Percentiles rank a stretch among this genome's conserved stretches.
These are phyloP conservation scores for Donacobius atricapilla DNA, from an alignment of 2,113 vertebrate genomes.

Conservation along the genomic window DNA sequence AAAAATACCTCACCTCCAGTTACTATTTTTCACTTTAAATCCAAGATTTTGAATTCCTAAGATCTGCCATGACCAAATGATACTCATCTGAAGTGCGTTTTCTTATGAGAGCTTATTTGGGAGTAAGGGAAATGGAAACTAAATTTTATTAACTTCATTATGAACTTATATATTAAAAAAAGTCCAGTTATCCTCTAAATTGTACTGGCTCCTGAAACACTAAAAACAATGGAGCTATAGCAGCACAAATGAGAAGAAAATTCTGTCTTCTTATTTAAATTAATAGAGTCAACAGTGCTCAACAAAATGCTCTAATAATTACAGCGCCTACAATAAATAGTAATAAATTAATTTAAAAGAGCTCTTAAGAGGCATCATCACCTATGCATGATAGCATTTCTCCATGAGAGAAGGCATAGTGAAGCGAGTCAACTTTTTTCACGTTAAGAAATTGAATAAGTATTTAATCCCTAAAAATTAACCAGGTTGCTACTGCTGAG, in stretches of 20 bases:
- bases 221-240: not conserved
- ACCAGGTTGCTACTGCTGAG: not conserved
- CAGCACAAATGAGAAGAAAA: not conserved
- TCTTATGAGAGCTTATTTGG: not conserved
- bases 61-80: not conserved
- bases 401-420: rapidly evolving
- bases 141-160: not conserved
- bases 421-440: not conserved
- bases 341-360: not conserved
- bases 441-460: not conserved
- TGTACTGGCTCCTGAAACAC: not conserved
- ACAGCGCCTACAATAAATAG: not conserved
- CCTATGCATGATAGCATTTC: not conserved
- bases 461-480: not conserved
- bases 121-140: not conserved
- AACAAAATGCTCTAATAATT: not conserved
- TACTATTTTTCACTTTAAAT: not conserved
- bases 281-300: not conserved
- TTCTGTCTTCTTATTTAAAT: not conserved
- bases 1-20: not conserved
- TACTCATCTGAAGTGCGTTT: not conserved
- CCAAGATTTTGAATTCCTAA: not conserved
- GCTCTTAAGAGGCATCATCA: not conserved
- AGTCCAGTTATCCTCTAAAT: not conserved
- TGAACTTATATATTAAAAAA: not conserved